These are phyloP conservation scores for Propithecus deckenii DNA, from an alignment of 2,797 vertebrate genomes.

Conservation along the genomic window DNA sequence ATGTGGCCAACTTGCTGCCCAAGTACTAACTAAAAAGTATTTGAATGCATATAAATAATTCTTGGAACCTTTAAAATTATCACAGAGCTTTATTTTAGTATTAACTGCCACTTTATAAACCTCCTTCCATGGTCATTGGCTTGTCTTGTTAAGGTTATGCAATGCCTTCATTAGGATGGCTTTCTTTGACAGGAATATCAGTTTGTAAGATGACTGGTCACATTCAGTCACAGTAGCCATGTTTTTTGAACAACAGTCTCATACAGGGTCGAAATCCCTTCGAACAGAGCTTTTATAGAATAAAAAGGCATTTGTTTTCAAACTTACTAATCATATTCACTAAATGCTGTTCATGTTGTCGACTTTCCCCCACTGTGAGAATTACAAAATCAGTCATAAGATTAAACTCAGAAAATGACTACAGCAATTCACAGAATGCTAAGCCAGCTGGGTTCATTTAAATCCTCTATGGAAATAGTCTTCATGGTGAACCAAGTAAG, in stretches of 20 bases:
- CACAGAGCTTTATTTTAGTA: not conserved
- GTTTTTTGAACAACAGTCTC: constrained; percentile 53
- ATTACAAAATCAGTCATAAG: constrained; percentile 66
- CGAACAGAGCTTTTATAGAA: constrained; percentile 34
- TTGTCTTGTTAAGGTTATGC: not conserved
- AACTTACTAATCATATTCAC: constrained; percentile 72
- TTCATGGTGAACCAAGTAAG: constrained; percentile 24
- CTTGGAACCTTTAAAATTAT: not conserved
- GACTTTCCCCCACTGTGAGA: constrained; percentile 61
- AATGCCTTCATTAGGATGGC: not conserved
- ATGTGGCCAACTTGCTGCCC: not conserved
- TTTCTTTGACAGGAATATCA: constrained; percentile 16
- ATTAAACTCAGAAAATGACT: constrained; percentile 57
- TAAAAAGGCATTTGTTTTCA: constrained; percentile 63
- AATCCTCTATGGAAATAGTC: constrained; percentile 45
- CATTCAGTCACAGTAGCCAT: not conserved
- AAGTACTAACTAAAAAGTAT: not conserved
- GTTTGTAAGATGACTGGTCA: constrained; percentile 5
- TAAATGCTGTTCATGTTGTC: constrained; percentile 64
- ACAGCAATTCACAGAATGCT: constrained; percentile 50
- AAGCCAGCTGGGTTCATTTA: constrained; percentile 61
- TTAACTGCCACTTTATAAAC: constrained; percentile 21
- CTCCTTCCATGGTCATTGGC: not conserved
- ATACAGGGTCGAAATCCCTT: constrained; percentile 35
- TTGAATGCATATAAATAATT: not conserved